These are phyloP conservation scores for Sebastes fasciatus DNA, from an alignment of 2,113 vertebrate genomes.

Conservation along the genomic window DNA sequence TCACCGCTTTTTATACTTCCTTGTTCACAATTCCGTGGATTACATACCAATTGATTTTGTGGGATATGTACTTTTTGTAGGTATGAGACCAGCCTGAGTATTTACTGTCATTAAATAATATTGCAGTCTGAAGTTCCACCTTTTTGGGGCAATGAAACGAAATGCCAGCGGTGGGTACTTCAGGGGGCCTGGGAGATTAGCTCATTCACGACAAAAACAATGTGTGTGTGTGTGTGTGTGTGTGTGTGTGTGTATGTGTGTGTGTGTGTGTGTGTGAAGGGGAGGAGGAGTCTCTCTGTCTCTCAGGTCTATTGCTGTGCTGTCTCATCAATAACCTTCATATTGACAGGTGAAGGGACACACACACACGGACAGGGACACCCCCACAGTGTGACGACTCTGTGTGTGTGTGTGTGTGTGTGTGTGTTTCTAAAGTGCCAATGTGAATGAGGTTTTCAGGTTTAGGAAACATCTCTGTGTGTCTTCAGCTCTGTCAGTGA, in stretches of 20 bases:
- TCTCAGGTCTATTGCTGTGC: slow-evolving; percentile 59
- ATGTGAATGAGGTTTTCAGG: slow-evolving; percentile 38
- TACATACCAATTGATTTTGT: too few relatives aligned
- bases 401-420: slow-evolving; percentile 18
- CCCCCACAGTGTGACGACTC: slow-evolving; percentile 39
- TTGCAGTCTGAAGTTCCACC: background rate
- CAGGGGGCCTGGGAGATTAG: background rate
- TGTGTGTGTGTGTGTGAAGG: slow-evolving; percentile 21
- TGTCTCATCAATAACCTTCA: slow-evolving; percentile 73
- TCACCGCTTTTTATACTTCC: too few relatives aligned
- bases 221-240: slow-evolving; percentile 1
- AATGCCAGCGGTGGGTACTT: background rate
- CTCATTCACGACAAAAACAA: background rate
- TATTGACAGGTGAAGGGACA: slow-evolving; percentile 60
- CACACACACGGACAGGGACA: slow-evolving; percentile 46
- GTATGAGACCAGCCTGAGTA: too few relatives aligned
- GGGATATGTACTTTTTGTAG: too few relatives aligned
- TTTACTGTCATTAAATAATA: too few relatives aligned
- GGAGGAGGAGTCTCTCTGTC: slow-evolving; percentile 32
- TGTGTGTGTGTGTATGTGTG: slow-evolving; percentile 8
- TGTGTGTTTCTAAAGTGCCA: background rate
- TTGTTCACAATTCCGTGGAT: too few relatives aligned
- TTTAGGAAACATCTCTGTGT: slow-evolving; percentile 39
- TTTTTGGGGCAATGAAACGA: background rate
- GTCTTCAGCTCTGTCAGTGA: slow-evolving; percentile 55